phyloP scores from a whole-genome alignment of 2,797 vertebrate genomes.

The Euphonia xanthogaster region DNA sequence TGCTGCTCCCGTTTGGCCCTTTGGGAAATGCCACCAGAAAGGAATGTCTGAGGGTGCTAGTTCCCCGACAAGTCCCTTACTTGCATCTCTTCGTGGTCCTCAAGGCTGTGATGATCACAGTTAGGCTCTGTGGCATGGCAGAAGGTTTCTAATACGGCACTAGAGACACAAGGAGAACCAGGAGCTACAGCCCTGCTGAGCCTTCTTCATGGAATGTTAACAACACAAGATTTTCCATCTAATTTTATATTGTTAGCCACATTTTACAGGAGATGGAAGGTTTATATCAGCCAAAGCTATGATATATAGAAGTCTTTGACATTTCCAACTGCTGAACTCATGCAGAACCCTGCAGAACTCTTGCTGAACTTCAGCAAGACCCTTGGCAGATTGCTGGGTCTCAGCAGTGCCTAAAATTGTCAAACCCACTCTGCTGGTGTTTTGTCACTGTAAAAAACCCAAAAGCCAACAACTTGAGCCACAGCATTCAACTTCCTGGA shows the following conservation, averaged over 20 bases:
- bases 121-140: not conserved
- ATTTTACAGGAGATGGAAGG: not conserved
- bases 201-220: not conserved
- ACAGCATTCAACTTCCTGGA: not conserved
- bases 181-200: not conserved
- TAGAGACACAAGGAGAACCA: not conserved
- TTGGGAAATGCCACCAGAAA: not conserved
- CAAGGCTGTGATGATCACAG: not conserved
- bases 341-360: too few relatives aligned
- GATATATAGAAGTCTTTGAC: not conserved
- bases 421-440: not conserved
- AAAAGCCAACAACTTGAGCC: not conserved
- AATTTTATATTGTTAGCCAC: not conserved
- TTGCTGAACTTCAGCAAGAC: not conserved
- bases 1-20: not conserved
- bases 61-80: not conserved
- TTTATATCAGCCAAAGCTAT: not conserved
- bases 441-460: not conserved
- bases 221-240: not conserved
- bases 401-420: not conserved
- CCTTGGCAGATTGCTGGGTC: not conserved
- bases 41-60: not conserved
- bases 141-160: not conserved
- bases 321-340: not conserved
- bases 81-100: not conserved